Evolutionary conservation across 2,888 invertebrate genomes (phyloP).

Genomic region (Junonia oenone): DNA sequence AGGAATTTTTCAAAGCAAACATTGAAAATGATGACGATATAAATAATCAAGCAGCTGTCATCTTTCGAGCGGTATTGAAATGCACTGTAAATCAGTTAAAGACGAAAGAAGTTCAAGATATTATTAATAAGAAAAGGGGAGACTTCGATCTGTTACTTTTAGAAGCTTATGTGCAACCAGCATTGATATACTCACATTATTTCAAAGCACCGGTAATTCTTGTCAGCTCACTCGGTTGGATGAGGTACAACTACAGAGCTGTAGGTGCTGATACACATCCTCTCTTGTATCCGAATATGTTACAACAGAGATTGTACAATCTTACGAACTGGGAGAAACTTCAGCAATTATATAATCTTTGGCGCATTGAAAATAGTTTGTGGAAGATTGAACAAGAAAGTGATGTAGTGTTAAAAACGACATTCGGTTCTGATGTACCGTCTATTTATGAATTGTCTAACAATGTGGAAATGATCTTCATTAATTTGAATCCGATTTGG

Average conservation of each 20-base stretch:
- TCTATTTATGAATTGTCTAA: constrained; percentile 30
- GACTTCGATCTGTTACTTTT: constrained; percentile 40
- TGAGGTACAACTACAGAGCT: constrained; percentile 27
- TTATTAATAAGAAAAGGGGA: constrained; percentile 23
- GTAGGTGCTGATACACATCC: constrained; percentile 31
- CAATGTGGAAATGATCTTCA: constrained; percentile 40
- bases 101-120: constrained; percentile 16
- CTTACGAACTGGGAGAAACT: no score
- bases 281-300: constrained; percentile 21
- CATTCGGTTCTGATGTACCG: constrained; percentile 35
- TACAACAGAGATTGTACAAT: constrained; percentile 16
- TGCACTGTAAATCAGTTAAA: constrained; percentile 10
- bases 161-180: constrained; percentile 36
- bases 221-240: constrained; percentile 39
- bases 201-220: constrained; percentile 44
- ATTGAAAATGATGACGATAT: background rate
- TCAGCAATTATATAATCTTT: constrained; percentile 32
- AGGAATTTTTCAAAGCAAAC: constrained; percentile 14
- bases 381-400: constrained; percentile 11
- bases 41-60: background rate
- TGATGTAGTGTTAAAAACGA: constrained; percentile 22
- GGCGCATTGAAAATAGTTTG: constrained; percentile 5
- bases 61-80: constrained; percentile 9
- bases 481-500: no score
- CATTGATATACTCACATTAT: constrained; percentile 37